Percentiles rank a stretch among this genome's conserved stretches.
phyloP scores from a whole-genome alignment of 2,888 invertebrate species.

The Phrixothrix hirtus region DNA sequence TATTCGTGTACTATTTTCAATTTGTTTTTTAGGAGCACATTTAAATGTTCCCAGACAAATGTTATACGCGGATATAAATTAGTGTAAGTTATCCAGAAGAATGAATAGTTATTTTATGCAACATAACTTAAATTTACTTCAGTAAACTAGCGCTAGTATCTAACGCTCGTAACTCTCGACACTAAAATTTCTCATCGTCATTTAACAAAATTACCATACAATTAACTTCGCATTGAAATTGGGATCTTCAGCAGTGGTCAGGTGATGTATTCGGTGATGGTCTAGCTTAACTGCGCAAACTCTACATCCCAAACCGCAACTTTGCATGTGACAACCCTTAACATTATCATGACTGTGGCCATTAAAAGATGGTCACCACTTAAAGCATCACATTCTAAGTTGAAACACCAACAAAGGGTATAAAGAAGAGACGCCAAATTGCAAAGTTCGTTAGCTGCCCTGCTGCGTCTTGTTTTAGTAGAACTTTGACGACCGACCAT shows the following conservation, averaged over 20 bases:
- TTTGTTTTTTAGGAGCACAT: too few species aligned
- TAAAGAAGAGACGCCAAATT: constrained; percentile 45
- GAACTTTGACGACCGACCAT: background rate
- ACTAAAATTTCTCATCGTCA: constrained; percentile 43
- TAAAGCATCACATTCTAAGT: constrained; percentile 41
- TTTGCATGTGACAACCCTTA: constrained; percentile 46
- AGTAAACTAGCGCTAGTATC: constrained; percentile 15
- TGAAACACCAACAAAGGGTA: constrained; percentile 15
- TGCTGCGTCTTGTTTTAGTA: constrained; percentile 18
- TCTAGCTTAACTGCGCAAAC: constrained; percentile 35
- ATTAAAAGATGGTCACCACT: constrained; percentile 27
- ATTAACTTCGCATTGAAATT: constrained; percentile 42
- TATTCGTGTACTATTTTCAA: too few species aligned
- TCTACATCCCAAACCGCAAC: constrained; percentile 40
- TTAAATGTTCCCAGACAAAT: too few species aligned
- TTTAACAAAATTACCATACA: constrained; percentile 45
- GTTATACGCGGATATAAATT: too few species aligned
- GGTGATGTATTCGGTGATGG: constrained; percentile 37
- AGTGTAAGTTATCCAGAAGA: too few species aligned
- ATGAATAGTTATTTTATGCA: too few species aligned
- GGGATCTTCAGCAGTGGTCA: constrained; percentile 40
- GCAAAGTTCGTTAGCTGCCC: constrained; percentile 43
- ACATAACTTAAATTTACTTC: constrained; percentile 31
- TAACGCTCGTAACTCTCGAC: constrained; percentile 22
- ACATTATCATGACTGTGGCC: constrained; percentile 35